A percentile compares a stretch with the other conserved stretches of the same genome.
Conservation (phyloP, 2,888 invertebrate species). For the Agonopterix alstromeriana region DNA sequence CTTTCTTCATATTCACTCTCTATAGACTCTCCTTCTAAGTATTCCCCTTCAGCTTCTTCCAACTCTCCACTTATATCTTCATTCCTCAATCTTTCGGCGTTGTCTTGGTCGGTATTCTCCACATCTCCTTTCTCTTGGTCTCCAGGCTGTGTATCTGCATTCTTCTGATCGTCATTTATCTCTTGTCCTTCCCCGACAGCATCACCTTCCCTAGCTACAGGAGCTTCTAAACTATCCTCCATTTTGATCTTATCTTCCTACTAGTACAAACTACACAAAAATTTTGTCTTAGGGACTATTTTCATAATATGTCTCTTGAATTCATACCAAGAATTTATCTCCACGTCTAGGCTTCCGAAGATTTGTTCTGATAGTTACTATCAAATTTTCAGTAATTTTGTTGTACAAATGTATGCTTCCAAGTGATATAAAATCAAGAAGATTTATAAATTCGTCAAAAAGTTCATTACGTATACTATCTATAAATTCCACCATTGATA, state of each 20-base stretch:
- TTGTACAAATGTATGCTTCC: constrained; percentile 48
- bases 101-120: constrained; percentile 9
- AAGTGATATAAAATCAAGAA: constrained; percentile 46
- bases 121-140: constrained; percentile 2
- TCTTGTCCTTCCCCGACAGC: neutral
- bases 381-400: constrained; percentile 55
- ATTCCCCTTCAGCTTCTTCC: neutral
- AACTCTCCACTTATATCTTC: constrained; percentile 1
- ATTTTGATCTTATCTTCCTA: neutral
- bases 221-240: neutral
- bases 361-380: constrained; percentile 37
- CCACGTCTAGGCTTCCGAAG: constrained; percentile 44
- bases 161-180: neutral
- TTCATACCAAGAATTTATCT: constrained; percentile 50
- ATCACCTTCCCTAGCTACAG: neutral
- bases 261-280: neutral
- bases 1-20: constrained; percentile 16
- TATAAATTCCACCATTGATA: constrained; percentile 49
- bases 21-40: constrained; percentile 7
- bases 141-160: constrained; percentile 15
- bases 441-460: constrained; percentile 40
- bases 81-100: neutral
- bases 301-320: constrained; percentile 2
- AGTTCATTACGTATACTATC: constrained; percentile 40
- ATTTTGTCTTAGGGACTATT: constrained; percentile 15